Base-by-base conservation (phyloP, 2,113 vertebrate genomes). In the Triplophysa rosa region DNA sequence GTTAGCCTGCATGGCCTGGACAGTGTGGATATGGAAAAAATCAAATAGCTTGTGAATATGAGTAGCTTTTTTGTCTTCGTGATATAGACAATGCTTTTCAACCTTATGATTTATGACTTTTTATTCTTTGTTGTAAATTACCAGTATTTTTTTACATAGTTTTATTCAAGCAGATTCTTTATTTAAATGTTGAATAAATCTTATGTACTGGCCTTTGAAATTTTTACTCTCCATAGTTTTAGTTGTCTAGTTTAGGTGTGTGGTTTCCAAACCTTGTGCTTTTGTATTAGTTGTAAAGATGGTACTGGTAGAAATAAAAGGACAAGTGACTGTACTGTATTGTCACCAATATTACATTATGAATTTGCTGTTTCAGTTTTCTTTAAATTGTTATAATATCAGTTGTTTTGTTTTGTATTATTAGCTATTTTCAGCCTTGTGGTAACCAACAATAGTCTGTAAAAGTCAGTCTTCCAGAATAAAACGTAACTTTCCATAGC, bases 241-340 rank as follows among this genome's bases (percentile, higher is more conserved):
- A 79, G 79, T 75, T 80, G 81, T 84, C 83, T 79, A 81, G 79
- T 81, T 84, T 75, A 70, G 78, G 68, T 81, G 58, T 84, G 65
- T 79, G 70, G 79, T 84, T 81, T 67, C 75, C 75, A 76, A 84
- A 77, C 69, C 47, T 84, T 84, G 64, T 79, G 49, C 67, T 75
- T 77, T 56, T 81, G 70, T 75, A 75, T 75, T 52, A 49, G 66
- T 17, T 63, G 65, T 56, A 75, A 69, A 74, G 64, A 70, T 78
- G 54, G n/a, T 59, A 45, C 45, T 69, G 54, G 37, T 65, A 49
- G 56, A 42, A 79, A 62, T 72, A 63, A 64, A 67, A 78, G 37
- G 54, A 45, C 24, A 67, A 54, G 26, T 56, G n/a, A 71, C 19
- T 45, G 4, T 17, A 21, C 8, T 71, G 61, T n/a, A 59, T 58